Percentiles rank a stretch among this genome's conserved stretches.
Conservation (phyloP, 2,797 vertebrate genomes). For the Cheirogaleus major region DNA sequence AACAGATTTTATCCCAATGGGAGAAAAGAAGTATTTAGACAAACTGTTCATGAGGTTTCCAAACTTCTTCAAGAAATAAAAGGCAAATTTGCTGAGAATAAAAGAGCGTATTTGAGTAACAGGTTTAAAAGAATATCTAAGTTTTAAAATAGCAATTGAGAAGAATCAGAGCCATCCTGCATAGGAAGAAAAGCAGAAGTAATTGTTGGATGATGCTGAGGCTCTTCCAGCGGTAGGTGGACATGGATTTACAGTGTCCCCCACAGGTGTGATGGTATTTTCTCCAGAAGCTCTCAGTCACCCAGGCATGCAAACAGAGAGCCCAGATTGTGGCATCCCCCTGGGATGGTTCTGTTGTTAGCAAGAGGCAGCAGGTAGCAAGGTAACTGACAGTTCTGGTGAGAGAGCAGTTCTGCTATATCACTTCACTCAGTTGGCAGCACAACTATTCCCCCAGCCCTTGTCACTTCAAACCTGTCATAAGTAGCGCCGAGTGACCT, state of each 20-base stretch:
- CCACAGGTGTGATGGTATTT: neutral
- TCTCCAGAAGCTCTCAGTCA: neutral
- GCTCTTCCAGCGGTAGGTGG: neutral
- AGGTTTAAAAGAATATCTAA: neutral
- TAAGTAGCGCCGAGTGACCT: neutral
- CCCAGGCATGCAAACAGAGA: neutral
- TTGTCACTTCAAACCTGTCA: neutral
- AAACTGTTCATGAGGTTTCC: neutral
- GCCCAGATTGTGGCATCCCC: too few species aligned
- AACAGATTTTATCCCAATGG: neutral
- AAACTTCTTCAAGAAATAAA: conserved; percentile 26
- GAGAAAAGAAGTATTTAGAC: neutral
- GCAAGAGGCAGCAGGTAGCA: neutral
- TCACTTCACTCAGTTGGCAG: neutral
- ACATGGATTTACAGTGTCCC: neutral
- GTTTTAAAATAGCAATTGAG: neutral
- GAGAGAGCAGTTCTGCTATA: neutral
- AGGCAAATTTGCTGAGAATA: neutral
- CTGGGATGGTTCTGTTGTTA: neutral
- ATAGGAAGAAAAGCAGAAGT: neutral
- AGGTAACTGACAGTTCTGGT: neutral
- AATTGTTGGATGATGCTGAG: neutral
- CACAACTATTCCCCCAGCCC: neutral
- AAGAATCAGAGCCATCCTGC: neutral
- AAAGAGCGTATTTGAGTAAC: neutral